Percentiles rank a stretch among this genome's conserved stretches.
Evolutionary conservation across 2,113 vertebrate species (phyloP).

Genomic region (Boleophthalmus pectinirostris): DNA sequence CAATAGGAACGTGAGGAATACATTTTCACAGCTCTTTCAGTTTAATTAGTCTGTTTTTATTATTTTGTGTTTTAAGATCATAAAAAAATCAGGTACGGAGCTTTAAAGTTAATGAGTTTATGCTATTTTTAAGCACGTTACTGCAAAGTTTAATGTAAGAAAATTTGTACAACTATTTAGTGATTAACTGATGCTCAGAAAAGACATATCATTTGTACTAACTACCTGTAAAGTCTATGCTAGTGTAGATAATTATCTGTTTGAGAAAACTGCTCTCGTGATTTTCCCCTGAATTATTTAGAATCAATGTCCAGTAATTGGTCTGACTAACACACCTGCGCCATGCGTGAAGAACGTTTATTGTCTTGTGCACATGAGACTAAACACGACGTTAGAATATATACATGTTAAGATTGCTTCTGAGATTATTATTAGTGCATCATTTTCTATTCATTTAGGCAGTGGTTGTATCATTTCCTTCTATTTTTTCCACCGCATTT

Average conservation of each 20-base stretch:
- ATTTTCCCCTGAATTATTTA: background rate
- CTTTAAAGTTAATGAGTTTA: too few relatives aligned
- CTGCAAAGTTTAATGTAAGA: too few relatives aligned
- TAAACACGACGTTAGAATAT: background rate
- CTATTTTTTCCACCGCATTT: too few relatives aligned
- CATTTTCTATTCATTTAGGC: background rate
- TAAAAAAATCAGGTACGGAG: too few relatives aligned
- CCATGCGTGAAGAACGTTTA: background rate
- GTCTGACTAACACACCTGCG: background rate
- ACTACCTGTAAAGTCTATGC: background rate
- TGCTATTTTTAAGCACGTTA: too few relatives aligned
- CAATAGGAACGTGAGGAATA: too few relatives aligned
- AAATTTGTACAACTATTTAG: too few relatives aligned
- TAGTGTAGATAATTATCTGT: background rate
- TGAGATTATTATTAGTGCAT: background rate
- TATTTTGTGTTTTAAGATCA: too few relatives aligned
- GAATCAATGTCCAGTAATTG: slow-evolving; percentile 9
- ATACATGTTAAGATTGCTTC: background rate
- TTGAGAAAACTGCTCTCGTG: background rate
- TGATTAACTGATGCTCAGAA: background rate
- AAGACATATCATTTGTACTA: background rate
- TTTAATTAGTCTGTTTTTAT: too few relatives aligned
- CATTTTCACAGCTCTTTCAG: too few relatives aligned
- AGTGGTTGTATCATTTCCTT: too few relatives aligned
- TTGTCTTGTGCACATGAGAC: background rate